Base-by-base conservation (phyloP, 2,888 invertebrate genomes). In the Catocala fraxini region DNA sequence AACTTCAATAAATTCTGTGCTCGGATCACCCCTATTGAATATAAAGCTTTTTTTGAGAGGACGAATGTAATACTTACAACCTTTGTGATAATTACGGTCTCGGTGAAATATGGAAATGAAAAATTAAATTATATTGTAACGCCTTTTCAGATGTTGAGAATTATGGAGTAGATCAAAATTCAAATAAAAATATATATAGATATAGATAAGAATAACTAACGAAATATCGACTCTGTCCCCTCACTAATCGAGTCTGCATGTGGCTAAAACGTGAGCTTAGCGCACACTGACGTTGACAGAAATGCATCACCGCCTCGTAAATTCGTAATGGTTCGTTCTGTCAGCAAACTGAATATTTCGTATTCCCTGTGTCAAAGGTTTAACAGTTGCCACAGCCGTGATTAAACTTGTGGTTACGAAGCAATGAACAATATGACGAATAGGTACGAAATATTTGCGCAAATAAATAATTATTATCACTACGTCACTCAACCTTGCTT, bases 251-350 rank as follows among this genome's bases (percentile, higher is more conserved):
- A 11, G 7, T 12, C 55, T 64, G 55, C 59, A 63, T 62, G 68
- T 35, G 46, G 57, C 52, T 73, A 47, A 59, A 51, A 60, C 63
- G 68, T 72, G 67, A 59, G 65, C 47, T 57, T 66, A 55, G 55
- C 55, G 58, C 65, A 63, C 60, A 67, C 53, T 69, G 70, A 59
- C 62, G 71, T 67, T 73, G 75, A 79, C 75, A 77, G 73, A 75
- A 77, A 73, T 79, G 74, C 76, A 80, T 80, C 77, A 72, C 63
- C 65, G 62, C 73, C 60, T 74, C 62, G 68, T 68, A 64, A 71
- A 70, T 67, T 58, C 41, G 51, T 49, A 57, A 65, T 63, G 48
- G 34, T 13, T 11, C 52, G 52, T 51, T 59, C 60, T 48, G 43
- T 51, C 48, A 35, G 35, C 35, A 33, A 59, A 53, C 56, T 35